Base-by-base conservation (phyloP, 2,888 invertebrate genomes). In the Ochlodes sylvanus region DNA sequence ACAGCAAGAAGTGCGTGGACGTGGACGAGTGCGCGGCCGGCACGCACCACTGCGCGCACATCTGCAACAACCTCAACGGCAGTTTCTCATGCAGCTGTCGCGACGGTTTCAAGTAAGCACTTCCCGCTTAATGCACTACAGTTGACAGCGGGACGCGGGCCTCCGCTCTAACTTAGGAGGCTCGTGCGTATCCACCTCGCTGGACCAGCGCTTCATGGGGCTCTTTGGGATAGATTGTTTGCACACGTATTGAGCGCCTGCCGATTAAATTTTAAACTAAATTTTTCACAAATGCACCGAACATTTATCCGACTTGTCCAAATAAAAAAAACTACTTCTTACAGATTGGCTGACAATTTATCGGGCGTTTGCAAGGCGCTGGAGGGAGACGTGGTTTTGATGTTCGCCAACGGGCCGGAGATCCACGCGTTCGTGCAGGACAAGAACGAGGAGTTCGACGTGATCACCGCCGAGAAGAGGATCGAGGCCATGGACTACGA, bases 401-500 rank as follows among this genome's bases (percentile, higher is more conserved):
- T 97, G 70, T 97, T 96, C 77, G 95, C 98, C 0, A 97, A 97
- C 81, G 98, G 98, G 0, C 96, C 97, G 0, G 98, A 98, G 82
- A 98, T 99, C 64, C 94, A 97, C 67, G 97, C 96, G 0, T 95
- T 96, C 71, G 94, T 95, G 57, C 85, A 96, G 27, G 94, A 95
- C 61, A 95, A 95, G 79, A 94, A 94, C 71, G 96, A 97, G 72
- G 96, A 96, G 80, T 89, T 95, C 70, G 96, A 96, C 75, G 96
- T 98, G 0, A 96, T 99, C 56, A 94, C 95, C 0, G 95, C 97
- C 12, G 98, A 99, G 83, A 97, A 97, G 85, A 95, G 98, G 62
- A 97, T 99, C 65, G 97, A 98, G 79, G 97, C 98, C 0, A 92
- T 99, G 62, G 99, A 99, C 86, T 98, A 97, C 79, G 97, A 99